Evolutionary conservation across 2,888 invertebrate genomes (phyloP).

Genomic region (Drosophila melanosoma): DNA sequence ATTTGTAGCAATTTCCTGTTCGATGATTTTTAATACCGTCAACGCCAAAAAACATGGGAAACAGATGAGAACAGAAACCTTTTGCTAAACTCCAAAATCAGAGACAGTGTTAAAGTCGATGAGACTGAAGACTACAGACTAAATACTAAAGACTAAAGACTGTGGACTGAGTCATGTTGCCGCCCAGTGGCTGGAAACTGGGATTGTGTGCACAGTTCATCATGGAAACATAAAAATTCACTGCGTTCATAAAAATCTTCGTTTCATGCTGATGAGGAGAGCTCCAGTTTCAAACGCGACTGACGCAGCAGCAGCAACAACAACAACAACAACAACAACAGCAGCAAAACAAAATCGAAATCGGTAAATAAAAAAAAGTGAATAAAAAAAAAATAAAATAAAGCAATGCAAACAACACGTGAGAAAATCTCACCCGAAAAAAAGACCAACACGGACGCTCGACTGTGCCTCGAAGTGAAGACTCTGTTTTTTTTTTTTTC

Average conservation of each 20-base stretch:
- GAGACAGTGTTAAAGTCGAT: not conserved
- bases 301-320: not conserved
- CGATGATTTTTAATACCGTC: conserved; percentile 66
- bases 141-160: conserved; percentile 4
- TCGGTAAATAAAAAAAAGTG: conserved; percentile 58
- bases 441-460: conserved; percentile 39
- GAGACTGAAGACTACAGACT: conserved; percentile 24
- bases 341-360: conserved; percentile 69
- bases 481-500: conserved; percentile 29
- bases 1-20: conserved; percentile 82
- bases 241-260: conserved; percentile 81
- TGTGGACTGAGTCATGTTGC: conserved; percentile 67
- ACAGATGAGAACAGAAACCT: conserved; percentile 43
- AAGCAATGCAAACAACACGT: conserved; percentile 80
- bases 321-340: conserved; percentile 35
- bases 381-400: conserved; percentile 63
- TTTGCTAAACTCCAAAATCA: conserved; percentile 42
- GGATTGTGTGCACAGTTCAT: conserved; percentile 79
- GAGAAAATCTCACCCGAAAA: conserved; percentile 76
- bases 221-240: conserved; percentile 80
- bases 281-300: conserved; percentile 75
- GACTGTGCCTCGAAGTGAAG: conserved; percentile 27
- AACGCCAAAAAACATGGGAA: conserved; percentile 61
- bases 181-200: conserved; percentile 58
- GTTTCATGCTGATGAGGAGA: conserved; percentile 81